Evolutionary conservation across 2,113 vertebrate genomes (phyloP), one percentile per base, ranked within the genome.

Genomic region (Grantiella picta): DNA sequence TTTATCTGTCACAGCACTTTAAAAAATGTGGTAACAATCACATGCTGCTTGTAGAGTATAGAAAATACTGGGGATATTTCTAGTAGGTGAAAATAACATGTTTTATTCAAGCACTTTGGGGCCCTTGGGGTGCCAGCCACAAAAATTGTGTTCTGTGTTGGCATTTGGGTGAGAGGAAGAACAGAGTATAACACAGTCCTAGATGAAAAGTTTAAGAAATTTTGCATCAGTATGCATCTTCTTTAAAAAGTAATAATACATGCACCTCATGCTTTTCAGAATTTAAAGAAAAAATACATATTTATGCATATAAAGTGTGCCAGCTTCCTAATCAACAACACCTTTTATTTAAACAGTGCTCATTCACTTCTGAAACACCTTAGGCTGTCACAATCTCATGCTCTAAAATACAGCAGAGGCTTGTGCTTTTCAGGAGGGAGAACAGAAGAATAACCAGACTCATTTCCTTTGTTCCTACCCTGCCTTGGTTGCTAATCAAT

Each of bases 401-500:
- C 29, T 94, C 21, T 28, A 52, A 84, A 87, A 69, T 15, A 49
- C 52, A 86, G 14, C 18, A 33, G 44, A 82, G 81, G 68, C 66
- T 87, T 3, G 16, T 56, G 70, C 9, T 72, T 95, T 95, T 95
- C 94, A 96, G 18, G 31, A 95, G 52, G 77, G 23, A 80, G 44
- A 60, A 69, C 31, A 89, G 61, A 81, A 79, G 87, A 96, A 91
- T 56, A 92, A 89, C 47, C 52, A 92, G 56, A 79, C 20, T 65
- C 88, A 81, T 35, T 80, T 75, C 38, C 47, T 92, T 89, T 95
- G 94, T 96, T 94, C 70, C 72, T 70, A 80, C 28, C 66, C 64
- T 89, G 91, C 57, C 71, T 61, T 64, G 47, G 82, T 75, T 88
- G 71, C 84, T 97, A 94, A 95, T 84, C 69, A 90, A 64, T 90